Evolutionary conservation across 2,113 vertebrate species (phyloP).

Genomic region (Phoxinus phoxinus): DNA sequence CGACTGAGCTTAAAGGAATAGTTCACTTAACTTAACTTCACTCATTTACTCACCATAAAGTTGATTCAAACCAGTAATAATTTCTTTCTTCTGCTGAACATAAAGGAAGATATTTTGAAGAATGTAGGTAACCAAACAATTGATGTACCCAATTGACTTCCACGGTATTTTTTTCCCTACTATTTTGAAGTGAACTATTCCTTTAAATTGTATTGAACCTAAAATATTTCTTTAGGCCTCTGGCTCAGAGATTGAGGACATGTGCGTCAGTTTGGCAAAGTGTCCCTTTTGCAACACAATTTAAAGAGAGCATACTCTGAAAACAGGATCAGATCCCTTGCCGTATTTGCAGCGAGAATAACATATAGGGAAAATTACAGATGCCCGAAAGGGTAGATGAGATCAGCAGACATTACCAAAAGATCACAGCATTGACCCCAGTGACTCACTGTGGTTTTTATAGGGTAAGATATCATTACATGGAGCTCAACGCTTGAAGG

Average conservation of each 20-base stretch:
- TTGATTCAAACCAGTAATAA: no score
- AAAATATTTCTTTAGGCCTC: background rate
- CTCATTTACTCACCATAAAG: no score
- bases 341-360: background rate
- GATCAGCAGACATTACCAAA: constrained; percentile 34
- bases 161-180: no score
- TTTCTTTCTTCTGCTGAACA: no score
- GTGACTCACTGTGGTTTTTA: constrained; percentile 40
- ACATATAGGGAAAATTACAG: background rate
- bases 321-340: constrained; percentile 1
- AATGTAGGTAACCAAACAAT: no score
- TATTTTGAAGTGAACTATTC: no score
- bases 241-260: background rate
- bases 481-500: constrained; percentile 27
- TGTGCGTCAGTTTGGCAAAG: background rate
- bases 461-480: constrained; percentile 46
- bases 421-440: constrained; percentile 36
- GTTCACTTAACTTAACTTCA: no score
- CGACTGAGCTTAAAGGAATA: background rate
- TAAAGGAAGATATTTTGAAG: no score
- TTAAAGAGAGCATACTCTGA: constrained; percentile 8
- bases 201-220: background rate
- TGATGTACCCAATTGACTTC: no score
- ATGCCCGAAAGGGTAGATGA: constrained; percentile 25
- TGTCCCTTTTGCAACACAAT: background rate